Evolutionary conservation across 2,113 vertebrate species (phyloP).

Genomic region (Panthera tigris): DNA sequence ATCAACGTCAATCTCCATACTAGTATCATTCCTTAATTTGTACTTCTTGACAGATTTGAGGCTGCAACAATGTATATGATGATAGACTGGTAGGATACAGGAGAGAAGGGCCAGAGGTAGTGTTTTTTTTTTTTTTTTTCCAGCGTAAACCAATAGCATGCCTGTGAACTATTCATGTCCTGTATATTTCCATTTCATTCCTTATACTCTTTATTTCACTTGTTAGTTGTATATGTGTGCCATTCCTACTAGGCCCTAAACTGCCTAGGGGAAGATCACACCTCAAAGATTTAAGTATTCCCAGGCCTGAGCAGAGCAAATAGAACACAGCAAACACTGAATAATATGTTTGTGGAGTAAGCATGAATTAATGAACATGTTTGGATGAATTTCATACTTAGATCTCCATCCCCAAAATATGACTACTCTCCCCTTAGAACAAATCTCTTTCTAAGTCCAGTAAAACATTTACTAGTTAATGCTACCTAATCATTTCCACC

Average conservation of each 20-base stretch:
- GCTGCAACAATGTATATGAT: neutral
- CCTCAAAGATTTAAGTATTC: neutral
- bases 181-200: neutral
- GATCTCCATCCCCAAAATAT: neutral
- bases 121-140: neutral
- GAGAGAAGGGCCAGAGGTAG: rapidly evolving
- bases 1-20: neutral
- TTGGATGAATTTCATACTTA: neutral
- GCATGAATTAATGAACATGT: neutral
- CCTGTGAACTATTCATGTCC: neutral
- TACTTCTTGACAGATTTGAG: neutral
- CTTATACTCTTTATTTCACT: neutral
- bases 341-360: neutral
- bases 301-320: neutral
- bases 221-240: neutral
- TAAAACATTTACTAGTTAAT: neutral
- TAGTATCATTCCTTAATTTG: neutral
- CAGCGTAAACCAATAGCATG: neutral
- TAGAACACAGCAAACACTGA: neutral
- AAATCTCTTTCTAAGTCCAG: neutral
- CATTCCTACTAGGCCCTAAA: neutral
- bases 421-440: neutral
- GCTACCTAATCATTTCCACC: neutral
- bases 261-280: neutral
- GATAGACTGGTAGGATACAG: neutral